Evolutionary conservation across 2,888 invertebrate species (phyloP), one percentile per base, ranked within the genome.

Genomic region (Standfussiana lucernea): DNA sequence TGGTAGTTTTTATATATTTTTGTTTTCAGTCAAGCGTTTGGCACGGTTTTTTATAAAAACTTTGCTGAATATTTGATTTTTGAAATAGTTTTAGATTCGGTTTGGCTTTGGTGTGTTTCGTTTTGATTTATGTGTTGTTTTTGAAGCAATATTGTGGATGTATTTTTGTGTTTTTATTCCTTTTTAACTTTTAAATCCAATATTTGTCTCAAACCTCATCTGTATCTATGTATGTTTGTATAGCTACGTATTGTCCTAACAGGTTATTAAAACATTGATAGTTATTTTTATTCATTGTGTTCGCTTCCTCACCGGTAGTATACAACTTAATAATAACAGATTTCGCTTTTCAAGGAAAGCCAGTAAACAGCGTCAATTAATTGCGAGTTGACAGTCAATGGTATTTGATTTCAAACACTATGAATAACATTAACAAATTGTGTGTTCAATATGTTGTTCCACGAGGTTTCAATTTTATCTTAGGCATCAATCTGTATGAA

Each of bases 21-120:
- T 35, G 71, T 78, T 77, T 79, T 76, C 75, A 59, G 71, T 69
- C 74, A 82, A 79, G 40, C 62, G 50, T 85, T 80, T 71, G 82
- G 79, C 75, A 78, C 59, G 53, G 67, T 68, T 85, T 84, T 84
- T 83, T 77, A 82, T 80, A 67, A 75, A 80, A 79, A 79, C 3
- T 15, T 69, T 35, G 56, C 73, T 50, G 79, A 64, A 69, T 84
- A 75, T 86, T 79, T 77, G 56, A 59, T 75, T 66, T 80, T 69
- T 8, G 15, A 35, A 79, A 68, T 56, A 67, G 75, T 67, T 83
- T 80, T 77, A 35, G 53, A 62, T 76, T 72, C 40, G 15, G 28
- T 72, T 75, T 45, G 28, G 47, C 65, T 66, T 32, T 45, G 35
- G 37, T 61, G 6, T 64, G 40, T 70, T 75, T 67, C 37, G 11